phyloP scores from a whole-genome alignment of 2,797 vertebrate genomes.

The Poecilia picta region DNA sequence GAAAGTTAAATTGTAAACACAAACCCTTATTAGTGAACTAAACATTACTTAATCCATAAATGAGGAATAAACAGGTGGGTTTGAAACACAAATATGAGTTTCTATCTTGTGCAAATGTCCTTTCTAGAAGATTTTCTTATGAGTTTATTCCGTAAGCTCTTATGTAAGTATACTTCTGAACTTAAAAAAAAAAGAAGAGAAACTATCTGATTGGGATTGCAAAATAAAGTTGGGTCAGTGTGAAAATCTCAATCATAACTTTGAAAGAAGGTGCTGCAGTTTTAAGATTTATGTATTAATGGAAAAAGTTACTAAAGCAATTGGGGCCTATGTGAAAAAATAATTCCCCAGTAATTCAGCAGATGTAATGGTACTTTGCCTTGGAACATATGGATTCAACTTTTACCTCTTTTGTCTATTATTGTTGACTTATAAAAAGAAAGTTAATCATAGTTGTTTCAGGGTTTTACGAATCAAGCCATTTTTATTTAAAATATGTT shows the following conservation, averaged over 20 bases:
- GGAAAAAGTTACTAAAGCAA: background rate
- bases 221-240: background rate
- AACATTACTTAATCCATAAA: background rate
- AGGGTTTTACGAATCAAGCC: background rate
- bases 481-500: background rate
- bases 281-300: background rate
- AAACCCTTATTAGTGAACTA: background rate
- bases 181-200: background rate
- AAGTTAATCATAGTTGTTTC: background rate
- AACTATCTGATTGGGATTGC: background rate
- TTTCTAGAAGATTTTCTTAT: background rate
- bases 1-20: background rate
- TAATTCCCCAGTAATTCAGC: background rate
- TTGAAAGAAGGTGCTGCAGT: background rate
- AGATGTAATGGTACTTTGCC: background rate
- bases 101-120: background rate
- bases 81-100: background rate
- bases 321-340: background rate
- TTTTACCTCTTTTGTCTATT: background rate
- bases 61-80: background rate
- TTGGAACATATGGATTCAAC: background rate
- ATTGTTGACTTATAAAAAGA: background rate
- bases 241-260: background rate
- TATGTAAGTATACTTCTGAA: background rate
- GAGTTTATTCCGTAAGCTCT: too few relatives aligned